These are phyloP conservation scores for Vireo griseus DNA, from an alignment of 2,797 vertebrate species.

Conservation along the genomic window DNA sequence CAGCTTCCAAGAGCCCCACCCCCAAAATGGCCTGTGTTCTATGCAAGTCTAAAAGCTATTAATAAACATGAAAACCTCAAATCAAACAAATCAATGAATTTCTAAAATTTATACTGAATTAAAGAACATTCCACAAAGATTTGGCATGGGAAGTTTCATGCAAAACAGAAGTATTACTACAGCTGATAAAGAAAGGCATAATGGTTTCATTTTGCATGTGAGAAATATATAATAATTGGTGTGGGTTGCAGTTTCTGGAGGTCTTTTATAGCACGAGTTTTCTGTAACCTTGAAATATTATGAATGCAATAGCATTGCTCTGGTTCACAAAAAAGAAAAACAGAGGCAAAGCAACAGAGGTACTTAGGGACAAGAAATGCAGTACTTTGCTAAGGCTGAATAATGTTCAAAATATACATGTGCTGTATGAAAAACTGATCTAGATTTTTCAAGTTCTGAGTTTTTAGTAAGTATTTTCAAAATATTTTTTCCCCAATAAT, in stretches of 20 bases:
- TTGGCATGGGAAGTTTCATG: background rate
- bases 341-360: background rate
- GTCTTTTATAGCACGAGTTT: background rate
- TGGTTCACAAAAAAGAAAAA: background rate
- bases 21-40: background rate
- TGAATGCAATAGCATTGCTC: background rate
- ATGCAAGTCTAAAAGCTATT: background rate
- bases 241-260: background rate
- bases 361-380: accelerated
- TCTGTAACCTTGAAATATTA: background rate
- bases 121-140: background rate
- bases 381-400: background rate
- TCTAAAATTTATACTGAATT: background rate
- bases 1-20: background rate
- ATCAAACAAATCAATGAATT: background rate
- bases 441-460: background rate
- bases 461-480: background rate
- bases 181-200: background rate
- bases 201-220: background rate
- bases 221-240: background rate
- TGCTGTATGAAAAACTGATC: background rate
- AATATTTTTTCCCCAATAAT: slow-evolving; percentile 3
- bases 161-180: background rate
- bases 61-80: background rate
- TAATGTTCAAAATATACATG: background rate